These are phyloP conservation scores for Chiloscyllium punctatum DNA, from an alignment of 2,797 vertebrate genomes.

Conservation along the genomic window DNA sequence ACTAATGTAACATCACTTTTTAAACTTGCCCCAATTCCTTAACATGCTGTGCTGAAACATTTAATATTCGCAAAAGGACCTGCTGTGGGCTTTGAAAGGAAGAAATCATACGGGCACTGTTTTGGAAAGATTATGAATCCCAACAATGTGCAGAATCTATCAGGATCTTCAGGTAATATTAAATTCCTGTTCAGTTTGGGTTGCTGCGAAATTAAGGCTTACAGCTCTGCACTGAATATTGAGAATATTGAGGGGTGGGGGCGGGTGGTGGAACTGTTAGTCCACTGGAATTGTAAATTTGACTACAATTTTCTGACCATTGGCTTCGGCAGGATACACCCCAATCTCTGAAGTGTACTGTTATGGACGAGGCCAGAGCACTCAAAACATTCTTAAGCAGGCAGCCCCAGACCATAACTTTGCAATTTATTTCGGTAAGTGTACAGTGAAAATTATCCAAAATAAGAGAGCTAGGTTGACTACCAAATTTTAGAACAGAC, in stretches of 20 bases:
- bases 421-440: too few species aligned
- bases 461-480: too few species aligned
- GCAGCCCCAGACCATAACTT: too few species aligned
- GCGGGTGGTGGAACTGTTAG: too few species aligned
- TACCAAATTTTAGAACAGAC: too few species aligned
- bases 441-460: too few species aligned
- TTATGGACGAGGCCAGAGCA: too few species aligned
- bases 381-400: too few species aligned
- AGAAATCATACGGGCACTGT: not conserved
- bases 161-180: not conserved
- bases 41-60: too few species aligned
- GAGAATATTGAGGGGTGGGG: not conserved
- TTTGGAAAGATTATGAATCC: not conserved
- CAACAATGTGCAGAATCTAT: not conserved
- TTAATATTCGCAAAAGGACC: not conserved
- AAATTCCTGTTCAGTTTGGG: not conserved
- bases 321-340: not conserved
- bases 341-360: not conserved
- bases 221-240: not conserved
- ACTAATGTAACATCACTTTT: not conserved
- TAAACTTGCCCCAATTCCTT: not conserved
- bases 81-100: not conserved
- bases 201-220: not conserved
- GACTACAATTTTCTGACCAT: not conserved
- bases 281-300: not conserved